These are phyloP conservation scores for Delichon dasypus DNA, from an alignment of 2,797 vertebrate genomes.

Conservation along the genomic window DNA sequence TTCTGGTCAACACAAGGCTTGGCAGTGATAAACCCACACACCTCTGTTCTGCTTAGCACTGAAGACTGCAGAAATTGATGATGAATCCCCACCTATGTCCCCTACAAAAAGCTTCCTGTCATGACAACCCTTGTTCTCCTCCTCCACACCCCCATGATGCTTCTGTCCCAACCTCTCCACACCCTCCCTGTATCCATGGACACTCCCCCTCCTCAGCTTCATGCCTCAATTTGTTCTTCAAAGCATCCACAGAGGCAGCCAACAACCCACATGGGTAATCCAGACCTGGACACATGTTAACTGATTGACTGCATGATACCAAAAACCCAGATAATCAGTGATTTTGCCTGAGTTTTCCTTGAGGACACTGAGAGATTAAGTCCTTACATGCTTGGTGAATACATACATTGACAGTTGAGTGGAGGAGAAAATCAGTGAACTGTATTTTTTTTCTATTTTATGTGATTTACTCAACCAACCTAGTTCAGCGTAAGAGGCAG, in stretches of 20 bases:
- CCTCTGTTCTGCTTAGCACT: background rate
- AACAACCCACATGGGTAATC: background rate
- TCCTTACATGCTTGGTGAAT: background rate
- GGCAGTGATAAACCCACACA: background rate
- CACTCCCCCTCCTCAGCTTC: background rate
- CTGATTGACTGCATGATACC: background rate
- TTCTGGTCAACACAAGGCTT: background rate
- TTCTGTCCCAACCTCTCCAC: background rate
- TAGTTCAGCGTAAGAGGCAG: background rate
- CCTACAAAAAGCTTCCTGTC: background rate
- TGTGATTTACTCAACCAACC: background rate
- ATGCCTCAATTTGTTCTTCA: background rate
- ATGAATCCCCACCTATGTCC: background rate
- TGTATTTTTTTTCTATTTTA: background rate
- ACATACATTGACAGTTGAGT: background rate
- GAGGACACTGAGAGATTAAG: background rate
- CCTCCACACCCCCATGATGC: accelerated
- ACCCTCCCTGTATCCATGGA: background rate
- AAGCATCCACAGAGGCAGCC: background rate
- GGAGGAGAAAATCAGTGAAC: background rate
- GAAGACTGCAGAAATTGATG: background rate
- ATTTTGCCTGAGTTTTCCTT: background rate
- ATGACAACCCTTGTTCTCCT: background rate
- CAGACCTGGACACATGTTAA: background rate
- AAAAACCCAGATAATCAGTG: background rate